A percentile compares a stretch with the other conserved stretches of the same genome.
phyloP scores from a whole-genome alignment of 2,797 vertebrate species.

The Leptodactylus fallax region DNA sequence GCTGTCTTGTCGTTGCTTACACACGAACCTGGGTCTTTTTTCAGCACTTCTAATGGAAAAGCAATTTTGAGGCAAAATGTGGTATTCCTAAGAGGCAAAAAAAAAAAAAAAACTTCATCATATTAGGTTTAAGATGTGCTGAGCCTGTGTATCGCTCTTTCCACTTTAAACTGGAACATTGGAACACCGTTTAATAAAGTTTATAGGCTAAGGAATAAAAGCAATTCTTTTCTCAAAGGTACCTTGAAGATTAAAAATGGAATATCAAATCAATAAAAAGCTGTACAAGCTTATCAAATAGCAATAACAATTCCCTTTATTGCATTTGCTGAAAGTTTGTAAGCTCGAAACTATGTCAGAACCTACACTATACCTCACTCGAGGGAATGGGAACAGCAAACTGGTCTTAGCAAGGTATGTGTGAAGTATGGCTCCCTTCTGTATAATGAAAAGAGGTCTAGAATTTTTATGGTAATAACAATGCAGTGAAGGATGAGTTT shows the following conservation, averaged over 20 bases:
- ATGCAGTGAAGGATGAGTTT: not conserved
- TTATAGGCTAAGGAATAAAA: slow-evolving; percentile 34
- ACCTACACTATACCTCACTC: slow-evolving; percentile 14
- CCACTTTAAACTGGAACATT: slow-evolving; percentile 19
- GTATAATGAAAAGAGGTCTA: not conserved
- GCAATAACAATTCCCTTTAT: slow-evolving; percentile 42
- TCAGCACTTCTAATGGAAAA: slow-evolving; percentile 82
- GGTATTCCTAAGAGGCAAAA: slow-evolving; percentile 78
- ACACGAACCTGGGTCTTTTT: slow-evolving; percentile 70
- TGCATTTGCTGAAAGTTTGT: slow-evolving; percentile 27
- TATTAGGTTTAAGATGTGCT: slow-evolving; percentile 38
- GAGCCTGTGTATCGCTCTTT: slow-evolving; percentile 1
- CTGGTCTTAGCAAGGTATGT: not conserved
- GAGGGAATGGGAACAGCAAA: not conserved
- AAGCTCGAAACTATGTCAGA: slow-evolving; percentile 35
- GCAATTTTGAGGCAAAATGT: slow-evolving; percentile 87
- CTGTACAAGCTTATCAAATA: slow-evolving; percentile 37
- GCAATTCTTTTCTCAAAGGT: slow-evolving; percentile 17
- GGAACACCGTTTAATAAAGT: slow-evolving; percentile 42
- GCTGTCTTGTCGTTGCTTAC: slow-evolving; percentile 72
- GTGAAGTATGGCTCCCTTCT: not conserved
- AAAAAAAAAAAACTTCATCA: not conserved
- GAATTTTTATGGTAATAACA: not conserved
- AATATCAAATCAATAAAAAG: slow-evolving; percentile 51
- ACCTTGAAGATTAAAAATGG: slow-evolving; percentile 50